These are phyloP conservation scores for Drosophila simulans DNA, from an alignment of 1,140 invertebrate species.

Conservation along the genomic window DNA sequence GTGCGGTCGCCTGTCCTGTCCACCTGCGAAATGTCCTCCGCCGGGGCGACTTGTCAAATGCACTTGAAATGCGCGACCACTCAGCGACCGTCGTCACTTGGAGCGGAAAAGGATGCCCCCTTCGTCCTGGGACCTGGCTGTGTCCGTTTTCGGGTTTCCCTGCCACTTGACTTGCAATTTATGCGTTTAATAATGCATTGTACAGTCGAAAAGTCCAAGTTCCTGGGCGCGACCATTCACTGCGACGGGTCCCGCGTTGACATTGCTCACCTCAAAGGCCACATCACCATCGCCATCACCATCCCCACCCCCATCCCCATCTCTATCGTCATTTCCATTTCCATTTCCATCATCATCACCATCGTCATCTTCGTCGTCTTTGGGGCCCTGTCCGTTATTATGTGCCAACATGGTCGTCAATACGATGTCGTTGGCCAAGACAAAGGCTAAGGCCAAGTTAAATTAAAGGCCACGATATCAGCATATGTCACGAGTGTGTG, in stretches of 20 bases:
- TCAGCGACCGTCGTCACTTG: constrained; percentile 18
- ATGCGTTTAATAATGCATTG: constrained; percentile 64
- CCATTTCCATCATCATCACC: constrained; percentile 5
- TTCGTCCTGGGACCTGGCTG: not conserved
- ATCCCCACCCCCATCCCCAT: not conserved
- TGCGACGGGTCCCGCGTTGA: constrained; percentile 33
- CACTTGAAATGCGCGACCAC: constrained; percentile 57
- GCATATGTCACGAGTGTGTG: constrained; percentile 66
- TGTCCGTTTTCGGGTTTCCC: constrained; percentile 15
- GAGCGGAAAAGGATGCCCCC: constrained; percentile 6
- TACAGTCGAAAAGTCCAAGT: constrained; percentile 7
- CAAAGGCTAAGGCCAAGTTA: constrained; percentile 31
- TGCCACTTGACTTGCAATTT: constrained; percentile 49
- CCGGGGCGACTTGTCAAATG: constrained; percentile 58
- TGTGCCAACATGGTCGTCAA: constrained; percentile 79
- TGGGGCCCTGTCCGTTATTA: constrained; percentile 51
- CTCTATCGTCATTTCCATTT: constrained; percentile 1
- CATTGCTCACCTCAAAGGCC: constrained; percentile 51
- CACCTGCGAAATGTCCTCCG: not conserved
- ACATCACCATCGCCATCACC: constrained; percentile 44
- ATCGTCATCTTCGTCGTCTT: constrained; percentile 7
- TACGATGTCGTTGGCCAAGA: constrained; percentile 48
- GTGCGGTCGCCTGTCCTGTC: constrained; percentile 40
- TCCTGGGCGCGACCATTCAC: constrained; percentile 3
- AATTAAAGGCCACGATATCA: constrained; percentile 62